Conservation (phyloP, 2,113 vertebrate species). For the Archocentrus centrarchus region DNA sequence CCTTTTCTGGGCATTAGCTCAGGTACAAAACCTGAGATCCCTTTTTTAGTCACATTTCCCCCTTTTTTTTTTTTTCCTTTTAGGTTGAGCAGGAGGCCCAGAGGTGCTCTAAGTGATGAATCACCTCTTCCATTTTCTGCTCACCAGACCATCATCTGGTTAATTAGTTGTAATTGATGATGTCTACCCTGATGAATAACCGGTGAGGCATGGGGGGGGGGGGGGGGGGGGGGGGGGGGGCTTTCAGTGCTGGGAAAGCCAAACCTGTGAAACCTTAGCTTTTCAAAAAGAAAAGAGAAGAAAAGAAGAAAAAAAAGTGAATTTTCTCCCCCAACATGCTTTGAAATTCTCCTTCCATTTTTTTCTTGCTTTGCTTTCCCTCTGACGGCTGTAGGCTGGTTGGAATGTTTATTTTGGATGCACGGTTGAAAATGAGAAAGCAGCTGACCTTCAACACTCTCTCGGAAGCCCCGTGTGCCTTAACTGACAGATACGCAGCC, state of each 20-base stretch:
- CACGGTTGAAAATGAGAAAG: slow-evolving; percentile 72
- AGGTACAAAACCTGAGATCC: neutral
- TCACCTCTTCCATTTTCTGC: slow-evolving; percentile 70
- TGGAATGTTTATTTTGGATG: slow-evolving; percentile 80
- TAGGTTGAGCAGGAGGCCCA: slow-evolving; percentile 3
- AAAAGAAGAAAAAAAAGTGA: neutral
- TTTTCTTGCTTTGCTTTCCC: slow-evolving; percentile 35
- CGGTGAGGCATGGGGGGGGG: slow-evolving; percentile 34
- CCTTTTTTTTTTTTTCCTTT: neutral
- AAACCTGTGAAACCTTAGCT: slow-evolving; percentile 69
- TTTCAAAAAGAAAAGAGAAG: neutral
- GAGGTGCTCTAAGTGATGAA: slow-evolving; percentile 68
- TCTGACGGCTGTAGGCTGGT: slow-evolving; percentile 45
- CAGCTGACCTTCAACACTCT: slow-evolving; percentile 44
- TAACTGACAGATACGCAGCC: slow-evolving; percentile 31
- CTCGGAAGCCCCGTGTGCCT: slow-evolving; percentile 31
- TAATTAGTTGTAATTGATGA: slow-evolving; percentile 79
- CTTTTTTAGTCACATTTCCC: neutral
- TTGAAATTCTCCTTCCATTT: slow-evolving; percentile 56
- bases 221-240: slow-evolving; percentile 20
- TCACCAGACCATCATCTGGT: slow-evolving; percentile 81
- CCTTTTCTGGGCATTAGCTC: slow-evolving; percentile 7
- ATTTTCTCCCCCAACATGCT: neutral
- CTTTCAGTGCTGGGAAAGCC: slow-evolving; percentile 36
- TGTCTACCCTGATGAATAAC: slow-evolving; percentile 68